Evolutionary conservation across 2,797 vertebrate genomes (phyloP).

Genomic region (Rhodeus uyekii): DNA sequence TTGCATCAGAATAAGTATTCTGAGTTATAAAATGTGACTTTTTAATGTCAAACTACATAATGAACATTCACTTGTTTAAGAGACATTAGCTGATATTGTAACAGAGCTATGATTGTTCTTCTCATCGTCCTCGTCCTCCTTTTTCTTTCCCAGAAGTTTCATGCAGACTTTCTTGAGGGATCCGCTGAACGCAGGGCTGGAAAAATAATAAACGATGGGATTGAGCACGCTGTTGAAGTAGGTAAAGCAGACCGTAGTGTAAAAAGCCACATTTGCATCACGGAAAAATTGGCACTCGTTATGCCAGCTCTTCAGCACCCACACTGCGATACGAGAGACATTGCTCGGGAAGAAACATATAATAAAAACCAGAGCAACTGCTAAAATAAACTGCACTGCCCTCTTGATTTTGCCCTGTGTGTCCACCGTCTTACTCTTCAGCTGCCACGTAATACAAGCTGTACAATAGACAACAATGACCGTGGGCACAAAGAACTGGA

Average conservation of each 20-base stretch:
- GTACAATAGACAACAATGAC: slow-evolving; percentile 78
- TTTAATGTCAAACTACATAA: not conserved
- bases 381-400: slow-evolving; percentile 75
- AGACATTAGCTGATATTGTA: slow-evolving; percentile 5
- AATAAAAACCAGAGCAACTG: slow-evolving; percentile 77
- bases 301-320: slow-evolving; percentile 75
- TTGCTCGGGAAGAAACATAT: slow-evolving; percentile 80
- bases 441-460: slow-evolving; percentile 73
- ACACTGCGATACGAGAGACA: slow-evolving; percentile 73
- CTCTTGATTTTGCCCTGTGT: slow-evolving; percentile 76
- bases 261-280: slow-evolving; percentile 77
- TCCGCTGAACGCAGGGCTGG: slow-evolving; percentile 75
- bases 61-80: slow-evolving; percentile 7
- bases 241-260: slow-evolving; percentile 77
- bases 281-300: slow-evolving; percentile 70
- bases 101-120: not conserved
- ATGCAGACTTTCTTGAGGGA: slow-evolving; percentile 66
- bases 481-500: slow-evolving; percentile 74
- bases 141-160: slow-evolving; percentile 64
- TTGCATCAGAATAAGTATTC: not conserved
- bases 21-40: not conserved
- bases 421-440: slow-evolving; percentile 74
- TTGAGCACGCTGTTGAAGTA: slow-evolving; percentile 84
- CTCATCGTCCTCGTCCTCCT: not conserved
- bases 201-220: slow-evolving; percentile 81